phyloP scores from a whole-genome alignment of 2,797 vertebrate species.

The Cirrhinus molitorella region DNA sequence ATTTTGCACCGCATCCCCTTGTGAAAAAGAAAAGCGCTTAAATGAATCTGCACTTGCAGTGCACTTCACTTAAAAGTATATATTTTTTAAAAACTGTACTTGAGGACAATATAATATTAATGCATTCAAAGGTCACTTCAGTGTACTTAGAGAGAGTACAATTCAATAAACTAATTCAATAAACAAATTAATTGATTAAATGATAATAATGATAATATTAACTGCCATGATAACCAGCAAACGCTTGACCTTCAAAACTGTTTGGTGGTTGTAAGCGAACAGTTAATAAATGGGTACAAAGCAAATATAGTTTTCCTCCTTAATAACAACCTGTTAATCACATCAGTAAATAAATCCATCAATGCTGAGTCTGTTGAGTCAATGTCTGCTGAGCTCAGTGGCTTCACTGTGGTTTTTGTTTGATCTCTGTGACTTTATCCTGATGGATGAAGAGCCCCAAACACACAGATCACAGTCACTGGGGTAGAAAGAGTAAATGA shows the following conservation, averaged over 20 bases:
- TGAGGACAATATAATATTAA: neutral
- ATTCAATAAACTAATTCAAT: neutral
- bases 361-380: neutral
- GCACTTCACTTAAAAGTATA: neutral
- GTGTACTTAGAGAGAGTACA: neutral
- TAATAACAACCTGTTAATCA: conserved; percentile 11
- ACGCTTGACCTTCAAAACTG: neutral
- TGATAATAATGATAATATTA: neutral
- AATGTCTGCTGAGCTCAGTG: conserved; percentile 13
- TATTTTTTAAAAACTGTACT: neutral
- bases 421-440: conserved; percentile 37
- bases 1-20: neutral
- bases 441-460: conserved; percentile 36
- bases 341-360: conserved; percentile 33
- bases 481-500: conserved; percentile 42
- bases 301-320: neutral
- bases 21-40: neutral
- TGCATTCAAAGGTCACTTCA: neutral
- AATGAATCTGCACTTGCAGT: neutral
- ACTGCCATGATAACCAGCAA: too few relatives aligned
- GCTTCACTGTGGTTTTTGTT: conserved; percentile 25
- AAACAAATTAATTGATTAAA: too few relatives aligned
- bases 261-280: neutral
- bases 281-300: conserved; percentile 23
- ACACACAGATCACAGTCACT: conserved; percentile 41